These are phyloP conservation scores for Pseudomyrmex sp. DNA, from an alignment of 1,140 invertebrate species.

Conservation along the genomic window DNA sequence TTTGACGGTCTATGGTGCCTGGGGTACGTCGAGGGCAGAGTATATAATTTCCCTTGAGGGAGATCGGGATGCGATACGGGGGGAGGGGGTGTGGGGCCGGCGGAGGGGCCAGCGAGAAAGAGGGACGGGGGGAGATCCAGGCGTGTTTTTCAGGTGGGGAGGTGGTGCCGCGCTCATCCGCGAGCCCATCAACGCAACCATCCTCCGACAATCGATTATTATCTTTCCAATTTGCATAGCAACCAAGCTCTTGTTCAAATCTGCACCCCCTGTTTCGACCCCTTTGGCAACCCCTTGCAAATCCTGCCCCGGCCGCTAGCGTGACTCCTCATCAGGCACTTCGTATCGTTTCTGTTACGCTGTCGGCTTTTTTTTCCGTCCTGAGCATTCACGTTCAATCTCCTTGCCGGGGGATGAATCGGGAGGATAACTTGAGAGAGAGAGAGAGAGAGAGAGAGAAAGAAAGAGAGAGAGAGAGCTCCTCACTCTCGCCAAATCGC, in stretches of 20 bases:
- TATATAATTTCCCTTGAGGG: conserved; percentile 85
- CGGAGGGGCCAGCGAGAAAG: conserved; percentile 70
- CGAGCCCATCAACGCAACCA: conserved; percentile 83
- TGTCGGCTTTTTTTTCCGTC: conserved; percentile 49
- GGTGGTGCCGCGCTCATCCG: conserved; percentile 80
- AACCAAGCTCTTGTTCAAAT: conserved; percentile 82
- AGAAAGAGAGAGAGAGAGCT: too few relatives aligned
- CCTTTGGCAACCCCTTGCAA: conserved; percentile 80
- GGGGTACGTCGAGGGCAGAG: conserved; percentile 77
- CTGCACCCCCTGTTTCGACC: conserved; percentile 77
- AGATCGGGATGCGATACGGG: conserved; percentile 80
- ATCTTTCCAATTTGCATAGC: conserved; percentile 86
- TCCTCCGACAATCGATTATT: conserved; percentile 85
- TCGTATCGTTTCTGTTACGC: conserved; percentile 72
- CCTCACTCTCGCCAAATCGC: conserved; percentile 41
- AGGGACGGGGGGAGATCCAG: conserved; percentile 72
- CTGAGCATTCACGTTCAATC: conserved; percentile 62
- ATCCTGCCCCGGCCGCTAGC: conserved; percentile 74
- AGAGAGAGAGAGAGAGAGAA: too few relatives aligned
- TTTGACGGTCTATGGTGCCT: conserved; percentile 76
- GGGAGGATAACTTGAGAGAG: conserved; percentile 46
- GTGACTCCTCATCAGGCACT: conserved; percentile 69
- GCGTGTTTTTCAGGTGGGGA: conserved; percentile 81
- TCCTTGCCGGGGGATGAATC: conserved; percentile 53
- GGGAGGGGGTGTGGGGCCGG: conserved; percentile 18